Conservation (phyloP, 2,888 invertebrate species). For the Drosophila incognita region DNA sequence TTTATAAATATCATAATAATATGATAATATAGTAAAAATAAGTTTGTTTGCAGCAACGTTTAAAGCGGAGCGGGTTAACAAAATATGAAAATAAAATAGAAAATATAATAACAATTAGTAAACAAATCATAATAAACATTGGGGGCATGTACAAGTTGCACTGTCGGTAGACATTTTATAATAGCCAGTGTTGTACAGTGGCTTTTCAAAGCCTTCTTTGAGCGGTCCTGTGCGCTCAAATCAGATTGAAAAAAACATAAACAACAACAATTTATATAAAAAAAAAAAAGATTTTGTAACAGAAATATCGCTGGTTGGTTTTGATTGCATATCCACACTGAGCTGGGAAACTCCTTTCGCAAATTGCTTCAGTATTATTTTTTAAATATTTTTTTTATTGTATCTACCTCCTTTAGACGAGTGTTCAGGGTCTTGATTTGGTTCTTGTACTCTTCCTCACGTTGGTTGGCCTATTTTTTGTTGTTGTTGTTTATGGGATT, state of each 20-base stretch:
- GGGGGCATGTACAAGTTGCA: conserved; percentile 37
- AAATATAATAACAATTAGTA: conserved; percentile 79
- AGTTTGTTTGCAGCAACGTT: conserved; percentile 39
- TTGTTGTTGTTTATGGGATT: conserved; percentile 63
- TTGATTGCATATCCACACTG: conserved; percentile 48
- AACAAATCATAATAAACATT: conserved; percentile 40
- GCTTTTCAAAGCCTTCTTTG: conserved; percentile 16
- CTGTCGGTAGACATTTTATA: conserved; percentile 84
- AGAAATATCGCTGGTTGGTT: conserved; percentile 59
- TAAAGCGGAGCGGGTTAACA: conserved; percentile 62
- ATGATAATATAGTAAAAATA: conserved; percentile 21
- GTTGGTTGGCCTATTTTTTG: conserved; percentile 95
- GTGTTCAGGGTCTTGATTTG: conserved; percentile 99
- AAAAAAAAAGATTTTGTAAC: conserved; percentile 29
- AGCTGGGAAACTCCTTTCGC: conserved; percentile 70
- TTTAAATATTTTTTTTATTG: conserved; percentile 10
- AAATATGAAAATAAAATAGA: conserved; percentile 73
- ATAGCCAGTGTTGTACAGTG: conserved; percentile 39
- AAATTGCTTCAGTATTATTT: conserved; percentile 21
- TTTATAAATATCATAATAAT: conserved; percentile 7
- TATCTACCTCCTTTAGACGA: conserved; percentile 98
- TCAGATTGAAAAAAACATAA: conserved; percentile 44
- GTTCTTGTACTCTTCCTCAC: conserved; percentile 99
- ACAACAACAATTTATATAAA: conserved; percentile 64
- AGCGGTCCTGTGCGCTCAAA: conserved; percentile 48